Evolutionary conservation across 2,888 invertebrate species (phyloP), one percentile per base, ranked within the genome.

Genomic region (Petrolisthes cinctipes): DNA sequence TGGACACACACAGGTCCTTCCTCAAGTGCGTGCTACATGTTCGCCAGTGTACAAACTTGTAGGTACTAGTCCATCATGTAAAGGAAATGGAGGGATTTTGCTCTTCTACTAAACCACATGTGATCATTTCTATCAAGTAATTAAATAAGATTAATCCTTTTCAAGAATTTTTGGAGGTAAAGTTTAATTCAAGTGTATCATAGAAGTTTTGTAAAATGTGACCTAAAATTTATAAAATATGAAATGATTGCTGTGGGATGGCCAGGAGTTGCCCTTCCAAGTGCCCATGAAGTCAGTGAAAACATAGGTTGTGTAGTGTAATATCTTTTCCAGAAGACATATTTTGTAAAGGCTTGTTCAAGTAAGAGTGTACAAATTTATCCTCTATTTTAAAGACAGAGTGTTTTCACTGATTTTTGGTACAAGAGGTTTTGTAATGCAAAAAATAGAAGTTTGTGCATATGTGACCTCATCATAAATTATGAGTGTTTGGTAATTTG

Each of bases 211-310:
- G 37, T 37, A 37, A 37, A 37, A 37, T 37, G 37, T 37, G 37
- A 37, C 37, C 2, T 37, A 37, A 37, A 37, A 37, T 37, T 37
- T 37, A 37, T 37, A 37, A 37, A 37, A 37, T 37, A 0, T 80
- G 81, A 85, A 85, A 61, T 73, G 23, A 81, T 71, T 61, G 23
- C 53, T 14, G 14, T 82, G 82, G 66, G 20, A 37, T 75, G 37
- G 11, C 57, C 86, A 82, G 75, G 66, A 54, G 82, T 56, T 68
- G 68, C 83, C 83, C 87, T 84, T 80, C 82, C 68, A 23, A 86
- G 87, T 87, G 87, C 87, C 87, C 76, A 73, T 73, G 80, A 87
- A 87, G 87, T 87, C 87, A 87, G 87, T 87, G 87, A 87, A 87
- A 87, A 87, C 87, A 87, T 54, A 80, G 79, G 83, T 87, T 81